Percentiles rank a stretch among this genome's conserved stretches.
Conservation (phyloP, 2,888 invertebrate genomes). For the Abscondita cerata region DNA sequence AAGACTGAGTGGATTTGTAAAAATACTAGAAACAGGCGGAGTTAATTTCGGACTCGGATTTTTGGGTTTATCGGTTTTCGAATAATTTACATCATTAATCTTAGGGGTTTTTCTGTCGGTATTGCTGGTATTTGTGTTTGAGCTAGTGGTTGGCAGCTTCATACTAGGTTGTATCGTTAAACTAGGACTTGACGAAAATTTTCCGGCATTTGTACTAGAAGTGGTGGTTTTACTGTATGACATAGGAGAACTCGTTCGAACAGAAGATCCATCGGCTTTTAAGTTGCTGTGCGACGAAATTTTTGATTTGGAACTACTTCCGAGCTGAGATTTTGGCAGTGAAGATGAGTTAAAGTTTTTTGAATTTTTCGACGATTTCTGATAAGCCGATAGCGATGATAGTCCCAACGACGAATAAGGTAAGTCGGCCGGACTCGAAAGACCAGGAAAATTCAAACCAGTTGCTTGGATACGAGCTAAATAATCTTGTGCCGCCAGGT, state of each 20-base stretch:
- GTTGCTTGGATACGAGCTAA: constrained; percentile 83
- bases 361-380: constrained; percentile 48
- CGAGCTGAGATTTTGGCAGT: constrained; percentile 42
- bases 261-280: constrained; percentile 40
- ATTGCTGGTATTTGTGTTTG: constrained; percentile 36
- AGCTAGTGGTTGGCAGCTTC: constrained; percentile 42
- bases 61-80: constrained; percentile 46
- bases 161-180: constrained; percentile 53
- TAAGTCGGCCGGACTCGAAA: constrained; percentile 66
- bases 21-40: constrained; percentile 54
- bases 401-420: constrained; percentile 65
- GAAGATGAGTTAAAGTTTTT: constrained; percentile 42
- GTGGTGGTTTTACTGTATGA: constrained; percentile 45
- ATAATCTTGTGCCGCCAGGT: constrained; percentile 88
- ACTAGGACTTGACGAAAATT: constrained; percentile 45
- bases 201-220: constrained; percentile 37
- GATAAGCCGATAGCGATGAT: constrained; percentile 57
- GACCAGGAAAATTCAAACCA: constrained; percentile 74
- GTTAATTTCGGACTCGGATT: constrained; percentile 46
- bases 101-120: constrained; percentile 44
- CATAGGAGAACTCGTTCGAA: constrained; percentile 42
- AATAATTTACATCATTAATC: constrained; percentile 45
- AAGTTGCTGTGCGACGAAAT: constrained; percentile 21
- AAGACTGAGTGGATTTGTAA: constrained; percentile 57
- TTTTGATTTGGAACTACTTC: constrained; percentile 12